Percentiles rank a stretch among this genome's conserved stretches.
These are phyloP conservation scores for Zaprionus capensis DNA, from an alignment of 1,140 invertebrate genomes.

Conservation along the genomic window DNA sequence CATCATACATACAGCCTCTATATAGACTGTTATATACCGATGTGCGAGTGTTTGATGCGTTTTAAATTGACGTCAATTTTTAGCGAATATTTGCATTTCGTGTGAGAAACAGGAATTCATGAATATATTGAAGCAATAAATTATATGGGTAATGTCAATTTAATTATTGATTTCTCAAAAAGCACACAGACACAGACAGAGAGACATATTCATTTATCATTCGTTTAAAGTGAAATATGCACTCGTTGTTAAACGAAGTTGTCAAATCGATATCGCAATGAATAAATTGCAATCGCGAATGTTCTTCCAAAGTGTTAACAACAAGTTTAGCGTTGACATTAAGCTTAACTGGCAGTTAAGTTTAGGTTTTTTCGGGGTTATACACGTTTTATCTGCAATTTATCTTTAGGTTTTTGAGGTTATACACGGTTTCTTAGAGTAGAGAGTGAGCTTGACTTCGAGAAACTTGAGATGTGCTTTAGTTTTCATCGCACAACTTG, in stretches of 20 bases:
- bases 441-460: neutral
- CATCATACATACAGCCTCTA: neutral
- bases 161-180: conserved; percentile 62
- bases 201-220: conserved; percentile 11
- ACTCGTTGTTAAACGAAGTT: conserved; percentile 9
- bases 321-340: conserved; percentile 11
- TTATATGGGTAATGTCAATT: conserved; percentile 66
- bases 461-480: neutral
- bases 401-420: neutral
- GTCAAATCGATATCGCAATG: conserved; percentile 22
- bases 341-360: neutral
- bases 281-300: conserved; percentile 22
- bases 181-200: neutral
- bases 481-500: conserved; percentile 51
- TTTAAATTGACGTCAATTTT: conserved; percentile 77
- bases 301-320: neutral
- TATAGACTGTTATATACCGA: conserved; percentile 20
- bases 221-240: conserved; percentile 11
- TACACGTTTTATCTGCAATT: neutral
- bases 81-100: conserved; percentile 46
- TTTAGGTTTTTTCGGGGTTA: neutral
- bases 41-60: conserved; percentile 64
- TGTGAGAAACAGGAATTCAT: conserved; percentile 39
- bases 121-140: conserved; percentile 43
- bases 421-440: neutral